Evolutionary conservation across 2,888 invertebrate genomes (phyloP).

Genomic region (Scaeva pyrastri): DNA sequence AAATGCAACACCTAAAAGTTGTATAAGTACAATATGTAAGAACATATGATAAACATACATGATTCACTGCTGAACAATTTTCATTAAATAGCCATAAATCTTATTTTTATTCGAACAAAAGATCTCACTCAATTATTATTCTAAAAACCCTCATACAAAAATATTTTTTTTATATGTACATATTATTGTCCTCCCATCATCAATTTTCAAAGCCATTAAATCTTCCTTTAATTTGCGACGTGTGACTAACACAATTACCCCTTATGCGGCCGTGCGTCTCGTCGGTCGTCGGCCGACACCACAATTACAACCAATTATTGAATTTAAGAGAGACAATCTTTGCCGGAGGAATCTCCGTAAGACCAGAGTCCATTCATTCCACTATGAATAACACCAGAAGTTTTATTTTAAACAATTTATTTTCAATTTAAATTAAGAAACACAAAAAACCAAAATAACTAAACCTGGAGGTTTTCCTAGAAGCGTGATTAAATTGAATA

Average conservation of each 20-base stretch:
- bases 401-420: conserved; percentile 27
- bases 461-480: conserved; percentile 34
- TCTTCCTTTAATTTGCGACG: conserved; percentile 54
- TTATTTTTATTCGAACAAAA: conserved; percentile 5
- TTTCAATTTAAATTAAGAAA: conserved; percentile 36
- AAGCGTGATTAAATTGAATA: conserved; percentile 69
- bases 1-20: background rate
- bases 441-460: background rate
- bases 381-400: conserved; percentile 25
- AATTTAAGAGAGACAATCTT: conserved; percentile 43
- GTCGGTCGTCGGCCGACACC: background rate
- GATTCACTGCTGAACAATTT: background rate
- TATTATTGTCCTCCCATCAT: conserved; percentile 6
- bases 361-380: background rate
- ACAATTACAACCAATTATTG: conserved; percentile 67
- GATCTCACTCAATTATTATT: conserved; percentile 15
- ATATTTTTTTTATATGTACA: background rate
- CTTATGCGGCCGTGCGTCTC: background rate
- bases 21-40: no score
- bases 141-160: background rate
- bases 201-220: conserved; percentile 39
- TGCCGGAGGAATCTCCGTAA: background rate
- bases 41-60: background rate
- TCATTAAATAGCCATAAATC: conserved; percentile 39
- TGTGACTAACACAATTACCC: conserved; percentile 62